Evolutionary conservation across 1,140 invertebrate genomes (phyloP), one percentile per base, ranked within the genome.

Genomic region (Platyura marginata): DNA sequence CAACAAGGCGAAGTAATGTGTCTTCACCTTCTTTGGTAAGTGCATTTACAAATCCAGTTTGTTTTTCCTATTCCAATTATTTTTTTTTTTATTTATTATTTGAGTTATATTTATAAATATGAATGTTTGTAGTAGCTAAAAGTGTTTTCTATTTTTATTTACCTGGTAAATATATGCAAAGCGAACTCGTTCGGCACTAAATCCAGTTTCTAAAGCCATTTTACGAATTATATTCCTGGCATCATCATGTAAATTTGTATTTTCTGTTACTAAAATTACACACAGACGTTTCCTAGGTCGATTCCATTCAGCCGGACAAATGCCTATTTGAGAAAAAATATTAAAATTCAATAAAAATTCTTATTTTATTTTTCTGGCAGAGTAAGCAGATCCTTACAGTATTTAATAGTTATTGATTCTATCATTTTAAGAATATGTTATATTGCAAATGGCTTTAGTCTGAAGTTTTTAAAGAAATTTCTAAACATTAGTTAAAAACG

Each of bases 281-380:
- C 90, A 95, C 13, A 95, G 65, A 15, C 81, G 77, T 52, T 88
- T 85, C n/a, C 79, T 71, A 10, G 77, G 75, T 44, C 76, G 71
- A 44, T 81, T 72, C 68, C 81, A 79, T 59, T 89, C 85, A 36
- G 80, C 74, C 1, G 93, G 93, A 59, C 92, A 96, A 16, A 95
- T 68, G 3, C 53, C 55, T 53, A 32, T 29, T 2, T 25, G 38
- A 37, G 36, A 3, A 35, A 36, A 36, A n/a, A n/a, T n/a, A n/a
- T n/a, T n/a, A n/a, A 5, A 36, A 5, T 36, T 36, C 13, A 6
- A 29, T 29, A 6, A 29, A 29, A 29, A 29, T 29, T 29, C 25
- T 8, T 6, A 8, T 29, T 29, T 29, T 29, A 8, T 29, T n/a
- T n/a, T n/a, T n/a, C n/a, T n/a, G n/a, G n/a, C n/a, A n/a, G n/a